phyloP scores from a whole-genome alignment of 2,888 invertebrate genomes.

The Anticlea derivata region DNA sequence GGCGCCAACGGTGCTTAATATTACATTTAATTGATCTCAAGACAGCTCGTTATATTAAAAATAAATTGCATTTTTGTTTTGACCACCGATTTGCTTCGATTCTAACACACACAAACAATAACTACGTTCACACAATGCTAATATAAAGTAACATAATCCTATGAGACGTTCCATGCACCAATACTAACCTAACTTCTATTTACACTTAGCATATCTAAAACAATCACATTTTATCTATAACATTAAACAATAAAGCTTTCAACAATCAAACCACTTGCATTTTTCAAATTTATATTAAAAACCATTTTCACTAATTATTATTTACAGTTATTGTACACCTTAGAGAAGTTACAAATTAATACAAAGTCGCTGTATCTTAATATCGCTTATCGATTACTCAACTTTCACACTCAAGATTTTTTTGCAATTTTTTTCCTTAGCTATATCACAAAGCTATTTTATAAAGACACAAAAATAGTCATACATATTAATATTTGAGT shows the following conservation, averaged over 20 bases:
- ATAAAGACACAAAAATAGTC: constrained; percentile 64
- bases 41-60: background rate
- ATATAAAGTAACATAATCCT: constrained; percentile 35
- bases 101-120: constrained; percentile 12
- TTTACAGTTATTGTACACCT: constrained; percentile 48
- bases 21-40: background rate
- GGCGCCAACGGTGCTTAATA: background rate
- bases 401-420: constrained; percentile 42
- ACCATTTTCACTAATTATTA: constrained; percentile 44
- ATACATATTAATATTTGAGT: constrained; percentile 57
- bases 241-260: constrained; percentile 59
- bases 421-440: constrained; percentile 49
- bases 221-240: constrained; percentile 39
- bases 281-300: constrained; percentile 57
- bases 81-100: constrained; percentile 6
- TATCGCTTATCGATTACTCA: constrained; percentile 35
- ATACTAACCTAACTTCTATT: constrained; percentile 48
- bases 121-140: constrained; percentile 21
- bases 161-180: constrained; percentile 63
- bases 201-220: constrained; percentile 39
- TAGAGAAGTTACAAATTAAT: constrained; percentile 17
- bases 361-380: constrained; percentile 26
- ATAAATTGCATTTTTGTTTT: constrained; percentile 1
- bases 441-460: constrained; percentile 71
- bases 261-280: constrained; percentile 52